Base-by-base conservation (phyloP, 2,888 invertebrate species). In the Allygus modestus region DNA sequence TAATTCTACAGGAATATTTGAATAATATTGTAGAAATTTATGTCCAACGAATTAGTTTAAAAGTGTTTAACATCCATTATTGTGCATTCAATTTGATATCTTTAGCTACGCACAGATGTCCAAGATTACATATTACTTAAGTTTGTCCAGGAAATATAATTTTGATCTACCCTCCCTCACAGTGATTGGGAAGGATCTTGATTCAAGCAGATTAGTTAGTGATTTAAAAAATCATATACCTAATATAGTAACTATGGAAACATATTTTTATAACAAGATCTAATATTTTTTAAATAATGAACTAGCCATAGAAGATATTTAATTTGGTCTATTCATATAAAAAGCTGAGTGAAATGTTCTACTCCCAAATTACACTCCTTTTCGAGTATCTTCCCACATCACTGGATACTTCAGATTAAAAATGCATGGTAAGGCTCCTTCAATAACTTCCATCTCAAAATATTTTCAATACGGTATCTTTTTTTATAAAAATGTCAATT, bases 241-340 rank as follows among this genome's bases (percentile, higher is more conserved):
- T 28, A 65, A 11, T 31, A 9, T 54, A 23, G 54, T 54, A 54
- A 54, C 54, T 9, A 54, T 54, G 20, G 20, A 65, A 65, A 65
- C 26, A 65, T 65, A 65, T 65, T 65, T 65, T 65, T 65, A 28
- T 65, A 65, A 31, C 9, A 28, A 65, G 65, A 26, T 28, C 28
- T 65, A 31, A 58, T 23, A 58, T 1, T 23, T 20, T 51, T 51
- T 17, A 46, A 23, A 12, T 51, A 9, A 23, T 58, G 23, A 58
- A 65, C 28, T 65, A 65, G 65, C 65, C 65, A 28, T 65, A 65
- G 65, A 65, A 65, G 15, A 65, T 23, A 58, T 65, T 28, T 65
- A 31, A 31, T 28, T 65, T 65, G 65, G 26, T 65, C 28, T 65
- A 17, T 58, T 7, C 15, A 58, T 58, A 5, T 58, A 23, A 58